phyloP scores from a whole-genome alignment of 2,113 vertebrate genomes.

The Erpornis zantholeuca region DNA sequence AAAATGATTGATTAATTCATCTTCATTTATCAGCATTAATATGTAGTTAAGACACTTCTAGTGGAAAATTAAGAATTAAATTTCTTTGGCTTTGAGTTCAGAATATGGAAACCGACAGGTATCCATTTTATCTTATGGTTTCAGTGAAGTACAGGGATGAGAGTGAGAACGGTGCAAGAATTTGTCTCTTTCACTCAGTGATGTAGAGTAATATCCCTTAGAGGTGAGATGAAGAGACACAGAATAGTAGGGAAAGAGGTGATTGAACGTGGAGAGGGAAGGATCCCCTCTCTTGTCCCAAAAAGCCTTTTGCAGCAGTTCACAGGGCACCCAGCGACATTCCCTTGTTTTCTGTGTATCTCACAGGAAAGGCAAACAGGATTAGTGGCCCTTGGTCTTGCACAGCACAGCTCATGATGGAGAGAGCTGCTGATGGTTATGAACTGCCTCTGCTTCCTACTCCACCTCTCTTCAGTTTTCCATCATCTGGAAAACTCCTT shows the following conservation, averaged over 20 bases:
- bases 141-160: not conserved
- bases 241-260: not conserved
- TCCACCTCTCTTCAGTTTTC: not conserved
- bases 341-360: not conserved
- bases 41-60: not conserved
- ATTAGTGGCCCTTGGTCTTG: not conserved
- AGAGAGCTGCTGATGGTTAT: not conserved
- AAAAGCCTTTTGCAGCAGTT: not conserved
- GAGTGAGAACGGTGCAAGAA: not conserved
- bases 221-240: not conserved
- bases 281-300: fast-evolving
- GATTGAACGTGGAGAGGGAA: not conserved
- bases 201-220: not conserved
- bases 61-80: not conserved
- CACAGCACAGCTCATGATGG: fast-evolving
- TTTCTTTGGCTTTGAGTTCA: not conserved
- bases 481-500: not conserved
- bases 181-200: not conserved
- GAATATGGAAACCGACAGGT: not conserved
- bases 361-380: not conserved
- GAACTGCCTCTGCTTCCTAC: not conserved
- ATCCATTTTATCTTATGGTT: not conserved
- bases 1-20: not conserved
- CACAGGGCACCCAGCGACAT: not conserved
- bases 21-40: not conserved